Evolutionary conservation across 2,797 vertebrate species (phyloP).

Genomic region (Ctenopoma kingsleyae): DNA sequence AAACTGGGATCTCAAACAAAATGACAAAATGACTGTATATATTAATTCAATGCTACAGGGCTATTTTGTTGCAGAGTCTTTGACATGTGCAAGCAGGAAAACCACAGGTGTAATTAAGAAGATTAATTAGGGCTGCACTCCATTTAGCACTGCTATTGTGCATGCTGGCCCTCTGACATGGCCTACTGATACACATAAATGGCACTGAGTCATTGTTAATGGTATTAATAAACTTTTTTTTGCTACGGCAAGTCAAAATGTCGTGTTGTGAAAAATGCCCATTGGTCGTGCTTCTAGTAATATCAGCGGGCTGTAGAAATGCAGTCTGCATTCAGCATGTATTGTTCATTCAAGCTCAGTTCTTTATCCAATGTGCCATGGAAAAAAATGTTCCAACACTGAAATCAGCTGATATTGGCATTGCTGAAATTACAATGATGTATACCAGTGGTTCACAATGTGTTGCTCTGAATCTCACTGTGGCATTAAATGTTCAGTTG

Average conservation of each 20-base stretch:
- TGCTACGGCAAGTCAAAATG: constrained; percentile 16
- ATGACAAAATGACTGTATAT: neutral
- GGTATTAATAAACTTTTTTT: constrained; percentile 23
- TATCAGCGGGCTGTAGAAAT: constrained; percentile 1
- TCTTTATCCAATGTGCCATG: neutral
- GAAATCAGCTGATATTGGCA: too few relatives aligned
- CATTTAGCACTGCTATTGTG: constrained; percentile 9
- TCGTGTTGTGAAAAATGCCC: constrained; percentile 16
- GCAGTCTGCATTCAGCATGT: neutral
- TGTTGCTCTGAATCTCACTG: constrained; percentile 1
- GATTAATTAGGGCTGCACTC: constrained; percentile 11
- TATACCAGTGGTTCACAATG: neutral
- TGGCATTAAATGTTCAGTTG: constrained; percentile 6
- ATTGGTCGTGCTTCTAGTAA: constrained; percentile 28
- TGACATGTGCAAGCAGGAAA: neutral
- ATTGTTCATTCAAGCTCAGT: constrained; percentile 13
- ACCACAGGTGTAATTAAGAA: constrained; percentile 18
- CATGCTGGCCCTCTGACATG: constrained; percentile 21
- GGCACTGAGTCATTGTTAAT: constrained; percentile 14
- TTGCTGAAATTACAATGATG: neutral
- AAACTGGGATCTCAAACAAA: constrained; percentile 9
- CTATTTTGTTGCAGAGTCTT: constrained; percentile 7
- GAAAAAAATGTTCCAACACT: neutral
- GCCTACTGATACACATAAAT: constrained; percentile 13
- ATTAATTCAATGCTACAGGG: neutral